Evolutionary conservation across 2,888 invertebrate species (phyloP).

Genomic region (Selenia dentaria): DNA sequence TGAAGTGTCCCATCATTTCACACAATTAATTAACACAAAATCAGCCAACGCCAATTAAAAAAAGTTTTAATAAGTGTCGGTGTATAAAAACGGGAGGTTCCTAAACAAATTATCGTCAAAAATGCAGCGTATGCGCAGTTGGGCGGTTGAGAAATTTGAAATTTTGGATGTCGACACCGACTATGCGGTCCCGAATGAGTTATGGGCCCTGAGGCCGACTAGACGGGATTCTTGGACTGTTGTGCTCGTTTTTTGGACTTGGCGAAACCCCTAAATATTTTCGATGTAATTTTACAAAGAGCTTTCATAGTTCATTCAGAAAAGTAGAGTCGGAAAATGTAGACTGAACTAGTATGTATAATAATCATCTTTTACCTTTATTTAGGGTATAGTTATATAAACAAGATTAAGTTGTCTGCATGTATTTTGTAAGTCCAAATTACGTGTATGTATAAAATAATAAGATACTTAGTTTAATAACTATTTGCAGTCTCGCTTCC

Average conservation of each 20-base stretch:
- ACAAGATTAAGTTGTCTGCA: no score
- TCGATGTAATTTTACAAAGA: neutral
- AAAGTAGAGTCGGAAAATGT: neutral
- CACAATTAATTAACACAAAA: conserved; percentile 14
- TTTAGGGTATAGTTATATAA: no score
- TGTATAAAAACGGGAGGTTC: conserved; percentile 27
- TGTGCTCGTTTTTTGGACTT: conserved; percentile 8
- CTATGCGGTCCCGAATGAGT: conserved; percentile 32
- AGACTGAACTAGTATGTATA: no score
- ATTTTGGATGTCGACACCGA: conserved; percentile 26
- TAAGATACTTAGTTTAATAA: no score
- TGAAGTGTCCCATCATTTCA: conserved; percentile 1
- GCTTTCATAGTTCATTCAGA: conserved; percentile 1
- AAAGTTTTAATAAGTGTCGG: conserved; percentile 30
- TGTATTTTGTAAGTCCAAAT: no score
- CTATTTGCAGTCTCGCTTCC: no score
- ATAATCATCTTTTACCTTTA: no score
- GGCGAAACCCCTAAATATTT: conserved; percentile 17
- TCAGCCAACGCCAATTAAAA: conserved; percentile 10
- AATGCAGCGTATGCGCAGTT: conserved; percentile 29
- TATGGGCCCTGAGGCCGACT: conserved; percentile 23
- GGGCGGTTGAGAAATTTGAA: conserved; percentile 29
- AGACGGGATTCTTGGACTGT: conserved; percentile 20
- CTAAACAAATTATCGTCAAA: conserved; percentile 42
- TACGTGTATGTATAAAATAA: no score